These are phyloP conservation scores for Tretioscincus oriximinensis DNA, from an alignment of 2,113 vertebrate genomes.

Conservation along the genomic window DNA sequence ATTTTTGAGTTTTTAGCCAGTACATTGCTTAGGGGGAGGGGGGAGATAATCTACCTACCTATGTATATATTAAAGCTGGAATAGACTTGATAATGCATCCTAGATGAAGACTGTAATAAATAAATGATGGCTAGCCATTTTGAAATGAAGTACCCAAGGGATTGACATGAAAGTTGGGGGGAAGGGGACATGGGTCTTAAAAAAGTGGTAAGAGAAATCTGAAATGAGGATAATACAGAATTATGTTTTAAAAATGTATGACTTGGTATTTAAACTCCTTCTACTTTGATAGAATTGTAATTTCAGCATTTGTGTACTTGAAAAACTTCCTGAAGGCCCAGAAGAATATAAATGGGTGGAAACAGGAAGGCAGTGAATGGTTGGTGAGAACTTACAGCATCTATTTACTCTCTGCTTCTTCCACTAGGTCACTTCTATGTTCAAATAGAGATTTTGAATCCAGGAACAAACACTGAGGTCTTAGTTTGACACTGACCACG, in stretches of 20 bases:
- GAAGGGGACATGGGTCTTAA: neutral
- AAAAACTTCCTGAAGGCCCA: conserved; percentile 34
- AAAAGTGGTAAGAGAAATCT: conserved; percentile 25
- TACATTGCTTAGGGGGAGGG: neutral
- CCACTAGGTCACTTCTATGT: neutral
- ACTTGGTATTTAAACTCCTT: conserved; percentile 51
- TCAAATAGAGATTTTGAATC: neutral
- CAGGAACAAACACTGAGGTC: neutral
- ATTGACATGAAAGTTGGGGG: neutral
- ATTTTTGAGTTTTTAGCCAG: neutral
- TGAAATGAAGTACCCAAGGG: accelerated
- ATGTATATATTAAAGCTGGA: neutral
- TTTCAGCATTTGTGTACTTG: conserved; percentile 56
- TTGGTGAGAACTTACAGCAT: neutral
- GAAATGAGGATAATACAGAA: conserved; percentile 49
- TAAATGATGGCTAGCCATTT: neutral
- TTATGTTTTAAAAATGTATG: conserved; percentile 49
- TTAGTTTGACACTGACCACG: neutral
- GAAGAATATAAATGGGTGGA: neutral
- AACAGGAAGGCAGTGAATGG: neutral
- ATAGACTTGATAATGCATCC: neutral
- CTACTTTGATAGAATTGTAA: conserved; percentile 58
- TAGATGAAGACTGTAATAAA: neutral
- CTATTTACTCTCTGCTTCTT: neutral
- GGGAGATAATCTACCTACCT: neutral